phyloP scores from a whole-genome alignment of 2,113 vertebrate species.

The Mormyrus lacerda region DNA sequence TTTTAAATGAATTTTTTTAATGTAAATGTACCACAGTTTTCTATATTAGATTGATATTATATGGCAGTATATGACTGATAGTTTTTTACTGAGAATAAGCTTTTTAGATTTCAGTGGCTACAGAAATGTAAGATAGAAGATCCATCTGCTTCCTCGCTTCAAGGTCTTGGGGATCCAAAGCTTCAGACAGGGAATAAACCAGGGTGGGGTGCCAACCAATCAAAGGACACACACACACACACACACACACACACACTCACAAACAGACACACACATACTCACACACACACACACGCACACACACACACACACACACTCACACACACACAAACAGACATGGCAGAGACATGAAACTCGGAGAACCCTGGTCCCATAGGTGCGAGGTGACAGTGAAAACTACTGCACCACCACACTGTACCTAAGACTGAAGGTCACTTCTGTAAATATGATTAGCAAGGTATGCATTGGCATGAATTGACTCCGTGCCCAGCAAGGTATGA shows the following conservation, averaged over 20 bases:
- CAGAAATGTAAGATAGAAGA: background rate
- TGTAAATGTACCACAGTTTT: background rate
- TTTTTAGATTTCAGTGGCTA: background rate
- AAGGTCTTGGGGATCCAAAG: background rate
- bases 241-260: no score
- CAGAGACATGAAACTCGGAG: background rate
- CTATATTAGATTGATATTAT: background rate
- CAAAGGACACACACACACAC: background rate
- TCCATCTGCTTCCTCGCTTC: background rate
- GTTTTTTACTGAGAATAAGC: background rate
- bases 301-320: background rate
- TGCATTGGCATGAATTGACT: conserved; percentile 30
- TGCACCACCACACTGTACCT: background rate
- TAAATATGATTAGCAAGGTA: background rate
- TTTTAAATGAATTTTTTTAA: background rate
- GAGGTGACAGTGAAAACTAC: background rate
- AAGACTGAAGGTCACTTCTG: background rate
- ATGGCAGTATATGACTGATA: background rate
- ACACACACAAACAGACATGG: background rate
- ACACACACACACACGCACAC: background rate
- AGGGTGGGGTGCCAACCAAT: background rate
- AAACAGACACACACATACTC: no score
- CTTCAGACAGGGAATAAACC: background rate
- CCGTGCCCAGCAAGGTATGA: conserved; percentile 48
- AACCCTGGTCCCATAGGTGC: background rate